phyloP scores from a whole-genome alignment of 2,888 invertebrate species.

The Aradus depressus region DNA sequence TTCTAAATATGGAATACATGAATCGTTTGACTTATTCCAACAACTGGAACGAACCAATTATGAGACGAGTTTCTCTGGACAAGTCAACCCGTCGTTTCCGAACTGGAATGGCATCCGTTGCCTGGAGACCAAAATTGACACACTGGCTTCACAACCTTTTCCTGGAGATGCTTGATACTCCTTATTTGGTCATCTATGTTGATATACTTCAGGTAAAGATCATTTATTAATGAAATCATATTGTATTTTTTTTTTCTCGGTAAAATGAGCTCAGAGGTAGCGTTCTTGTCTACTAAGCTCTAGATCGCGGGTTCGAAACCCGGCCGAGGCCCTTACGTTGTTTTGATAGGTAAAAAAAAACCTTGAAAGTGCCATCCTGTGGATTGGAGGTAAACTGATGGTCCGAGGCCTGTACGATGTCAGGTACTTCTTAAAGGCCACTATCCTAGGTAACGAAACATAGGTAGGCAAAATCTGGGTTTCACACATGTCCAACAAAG shows the following conservation, averaged over 20 bases:
- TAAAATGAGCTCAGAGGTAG: not conserved
- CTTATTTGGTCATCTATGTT: conserved; percentile 57
- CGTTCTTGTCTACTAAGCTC: not conserved
- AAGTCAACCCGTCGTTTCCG: conserved; percentile 49
- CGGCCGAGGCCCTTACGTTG: too few relatives aligned
- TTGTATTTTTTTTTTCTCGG: not conserved
- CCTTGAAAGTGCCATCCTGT: too few relatives aligned
- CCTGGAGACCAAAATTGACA: conserved; percentile 60
- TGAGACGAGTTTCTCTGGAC: conserved; percentile 56
- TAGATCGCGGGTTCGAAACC: too few relatives aligned
- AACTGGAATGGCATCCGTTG: conserved; percentile 42
- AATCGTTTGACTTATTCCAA: conserved; percentile 50
- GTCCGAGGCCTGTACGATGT: too few relatives aligned
- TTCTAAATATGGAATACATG: conserved; percentile 54
- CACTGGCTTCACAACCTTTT: conserved; percentile 68
- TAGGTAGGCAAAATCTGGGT: too few relatives aligned
- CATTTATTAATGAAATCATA: not conserved
- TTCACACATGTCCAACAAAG: too few relatives aligned
- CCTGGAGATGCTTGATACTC: conserved; percentile 48
- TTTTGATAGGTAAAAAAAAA: too few relatives aligned
- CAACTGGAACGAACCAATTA: conserved; percentile 52
- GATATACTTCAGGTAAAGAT: conserved; percentile 58
- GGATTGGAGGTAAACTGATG: too few relatives aligned
- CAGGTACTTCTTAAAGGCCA: too few relatives aligned
- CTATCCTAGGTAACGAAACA: too few relatives aligned